Conservation (phyloP, 2,888 invertebrate species). For the Chelonus formosanus region DNA sequence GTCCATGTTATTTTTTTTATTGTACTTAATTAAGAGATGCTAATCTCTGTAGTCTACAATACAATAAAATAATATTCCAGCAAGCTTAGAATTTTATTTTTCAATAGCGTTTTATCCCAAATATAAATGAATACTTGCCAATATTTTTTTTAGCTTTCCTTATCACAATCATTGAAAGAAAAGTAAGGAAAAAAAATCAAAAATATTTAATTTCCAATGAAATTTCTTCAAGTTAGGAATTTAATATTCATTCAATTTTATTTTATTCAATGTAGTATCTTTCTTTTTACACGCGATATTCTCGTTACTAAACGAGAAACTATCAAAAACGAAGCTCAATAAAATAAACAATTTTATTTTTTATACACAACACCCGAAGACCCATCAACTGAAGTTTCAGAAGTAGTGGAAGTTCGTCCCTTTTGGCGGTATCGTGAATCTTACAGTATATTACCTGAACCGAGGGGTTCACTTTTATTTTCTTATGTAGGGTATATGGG, state of each 20-base stretch:
- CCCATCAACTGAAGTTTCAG: background rate
- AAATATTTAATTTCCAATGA: no score
- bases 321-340: conserved; percentile 44
- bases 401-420: conserved; percentile 12
- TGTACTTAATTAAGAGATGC: no score
- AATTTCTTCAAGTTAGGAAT: no score
- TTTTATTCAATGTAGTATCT: conserved; percentile 11
- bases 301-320: conserved; percentile 55
- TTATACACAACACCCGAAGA: background rate
- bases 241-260: background rate
- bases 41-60: no score
- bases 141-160: no score
- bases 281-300: conserved; percentile 49
- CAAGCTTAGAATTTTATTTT: no score
- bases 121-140: no score
- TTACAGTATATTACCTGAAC: conserved; percentile 60
- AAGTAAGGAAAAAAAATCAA: no score
- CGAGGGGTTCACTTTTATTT: conserved; percentile 14
- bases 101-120: no score
- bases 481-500: conserved; percentile 8
- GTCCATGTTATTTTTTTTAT: no score
- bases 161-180: no score
- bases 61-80: no score
- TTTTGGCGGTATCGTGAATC: conserved; percentile 56
- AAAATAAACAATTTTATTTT: conserved; percentile 14